phyloP scores from a whole-genome alignment of 2,888 invertebrate species.

The Pheosia gnoma region DNA sequence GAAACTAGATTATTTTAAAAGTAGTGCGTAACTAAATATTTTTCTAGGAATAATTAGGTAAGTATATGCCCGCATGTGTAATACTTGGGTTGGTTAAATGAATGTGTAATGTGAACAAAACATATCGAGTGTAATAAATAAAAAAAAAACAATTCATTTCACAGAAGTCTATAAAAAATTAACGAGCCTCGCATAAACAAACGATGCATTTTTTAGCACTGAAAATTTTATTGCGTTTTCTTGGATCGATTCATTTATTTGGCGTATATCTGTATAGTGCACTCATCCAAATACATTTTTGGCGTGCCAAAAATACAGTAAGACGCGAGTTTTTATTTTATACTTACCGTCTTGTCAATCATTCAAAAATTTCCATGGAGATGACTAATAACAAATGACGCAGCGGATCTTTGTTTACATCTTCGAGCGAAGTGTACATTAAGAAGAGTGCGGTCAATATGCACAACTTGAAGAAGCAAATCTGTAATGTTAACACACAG shows the following conservation, averaged over 20 bases:
- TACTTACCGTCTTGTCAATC: constrained; percentile 15
- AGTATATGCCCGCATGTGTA: no score
- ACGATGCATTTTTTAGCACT: constrained; percentile 36
- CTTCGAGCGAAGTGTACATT: not conserved
- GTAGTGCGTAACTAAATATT: no score
- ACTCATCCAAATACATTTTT: constrained; percentile 13
- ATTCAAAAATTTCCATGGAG: constrained; percentile 14
- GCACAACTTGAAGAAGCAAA: not conserved
- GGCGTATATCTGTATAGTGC: constrained; percentile 22
- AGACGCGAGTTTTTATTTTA: constrained; percentile 13
- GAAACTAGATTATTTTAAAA: no score
- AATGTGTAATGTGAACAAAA: no score
- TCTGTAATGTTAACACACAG: not conserved
- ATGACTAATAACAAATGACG: constrained; percentile 18
- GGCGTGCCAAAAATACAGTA: constrained; percentile 18
- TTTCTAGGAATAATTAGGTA: no score
- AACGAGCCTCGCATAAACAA: constrained; percentile 32
- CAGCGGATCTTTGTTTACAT: constrained; percentile 6
- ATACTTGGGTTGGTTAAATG: no score
- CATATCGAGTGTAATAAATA: constrained; percentile 13
- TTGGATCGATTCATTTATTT: constrained; percentile 34
- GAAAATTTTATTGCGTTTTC: constrained; percentile 28
- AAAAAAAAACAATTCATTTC: constrained; percentile 35
- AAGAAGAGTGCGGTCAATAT: constrained; percentile 1
- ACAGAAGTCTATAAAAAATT: constrained; percentile 46